These are phyloP conservation scores for Odontophorus gujanensis DNA, from an alignment of 2,113 vertebrate species.

Conservation along the genomic window DNA sequence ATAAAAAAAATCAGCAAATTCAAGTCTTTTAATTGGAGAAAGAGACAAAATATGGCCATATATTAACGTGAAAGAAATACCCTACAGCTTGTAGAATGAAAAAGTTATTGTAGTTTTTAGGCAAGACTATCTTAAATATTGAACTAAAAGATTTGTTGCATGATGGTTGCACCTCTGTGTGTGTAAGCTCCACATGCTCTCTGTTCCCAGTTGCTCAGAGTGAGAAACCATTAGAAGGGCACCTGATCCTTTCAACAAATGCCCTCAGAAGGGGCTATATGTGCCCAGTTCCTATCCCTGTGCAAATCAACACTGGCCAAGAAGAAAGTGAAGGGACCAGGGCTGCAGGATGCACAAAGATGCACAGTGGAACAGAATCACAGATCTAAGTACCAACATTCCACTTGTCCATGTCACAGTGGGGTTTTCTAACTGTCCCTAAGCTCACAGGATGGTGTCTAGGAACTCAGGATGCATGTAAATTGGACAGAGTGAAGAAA, in stretches of 20 bases:
- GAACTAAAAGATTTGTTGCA: background rate
- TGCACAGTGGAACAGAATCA: background rate
- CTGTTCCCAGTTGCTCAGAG: background rate
- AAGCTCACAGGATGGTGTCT: background rate
- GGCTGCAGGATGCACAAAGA: rapidly evolving
- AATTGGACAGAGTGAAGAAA: background rate
- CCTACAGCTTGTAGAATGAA: background rate
- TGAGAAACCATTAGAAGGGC: background rate
- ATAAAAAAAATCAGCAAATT: background rate
- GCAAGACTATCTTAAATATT: background rate
- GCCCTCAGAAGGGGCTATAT: background rate
- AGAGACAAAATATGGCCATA: background rate
- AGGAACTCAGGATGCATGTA: background rate
- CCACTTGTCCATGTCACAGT: background rate
- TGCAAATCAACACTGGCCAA: background rate
- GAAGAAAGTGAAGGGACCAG: background rate
- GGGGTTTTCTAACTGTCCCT: background rate
- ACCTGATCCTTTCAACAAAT: background rate
- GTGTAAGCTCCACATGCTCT: background rate
- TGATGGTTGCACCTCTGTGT: background rate
- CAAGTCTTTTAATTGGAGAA: background rate
- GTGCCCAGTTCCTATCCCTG: background rate
- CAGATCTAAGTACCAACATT: background rate
- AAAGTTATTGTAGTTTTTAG: background rate
- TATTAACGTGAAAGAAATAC: rapidly evolving